phyloP scores from a whole-genome alignment of 2,888 invertebrate genomes.

The Lasioglossum marginatum region DNA sequence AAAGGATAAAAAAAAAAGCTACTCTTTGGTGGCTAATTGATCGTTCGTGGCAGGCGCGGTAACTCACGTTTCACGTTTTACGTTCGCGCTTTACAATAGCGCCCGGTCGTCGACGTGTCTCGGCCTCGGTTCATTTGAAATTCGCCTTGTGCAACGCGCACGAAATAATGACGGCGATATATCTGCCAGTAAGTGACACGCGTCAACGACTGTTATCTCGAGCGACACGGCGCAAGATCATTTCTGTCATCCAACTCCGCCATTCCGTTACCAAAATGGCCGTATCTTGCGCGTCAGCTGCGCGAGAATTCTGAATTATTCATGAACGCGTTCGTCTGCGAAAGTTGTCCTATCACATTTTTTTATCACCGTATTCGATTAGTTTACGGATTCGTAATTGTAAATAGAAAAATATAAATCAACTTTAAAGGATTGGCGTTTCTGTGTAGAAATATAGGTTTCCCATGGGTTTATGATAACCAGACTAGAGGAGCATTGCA shows the following conservation, averaged over 20 bases:
- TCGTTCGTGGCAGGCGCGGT: background rate
- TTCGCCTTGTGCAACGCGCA: slow-evolving; percentile 8
- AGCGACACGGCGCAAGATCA: background rate
- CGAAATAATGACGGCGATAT: background rate
- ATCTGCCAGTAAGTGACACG: background rate
- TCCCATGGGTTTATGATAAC: no score
- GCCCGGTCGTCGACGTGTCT: background rate
- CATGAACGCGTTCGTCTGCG: background rate
- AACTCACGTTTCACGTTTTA: background rate
- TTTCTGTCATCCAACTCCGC: background rate
- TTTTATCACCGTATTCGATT: no score
- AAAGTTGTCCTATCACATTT: background rate
- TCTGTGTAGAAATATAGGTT: no score
- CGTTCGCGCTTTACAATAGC: background rate
- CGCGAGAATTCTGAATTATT: background rate
- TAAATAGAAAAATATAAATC: background rate
- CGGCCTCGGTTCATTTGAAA: background rate
- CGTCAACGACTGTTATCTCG: background rate
- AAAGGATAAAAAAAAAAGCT: slow-evolving; percentile 15
- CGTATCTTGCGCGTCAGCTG: background rate
- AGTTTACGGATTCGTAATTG: no score
- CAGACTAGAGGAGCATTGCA: background rate
- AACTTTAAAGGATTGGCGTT: no score
- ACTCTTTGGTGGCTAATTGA: background rate
- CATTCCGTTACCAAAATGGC: background rate